phyloP scores from a whole-genome alignment of 2,888 invertebrate genomes.

The Helobdella robusta region DNA sequence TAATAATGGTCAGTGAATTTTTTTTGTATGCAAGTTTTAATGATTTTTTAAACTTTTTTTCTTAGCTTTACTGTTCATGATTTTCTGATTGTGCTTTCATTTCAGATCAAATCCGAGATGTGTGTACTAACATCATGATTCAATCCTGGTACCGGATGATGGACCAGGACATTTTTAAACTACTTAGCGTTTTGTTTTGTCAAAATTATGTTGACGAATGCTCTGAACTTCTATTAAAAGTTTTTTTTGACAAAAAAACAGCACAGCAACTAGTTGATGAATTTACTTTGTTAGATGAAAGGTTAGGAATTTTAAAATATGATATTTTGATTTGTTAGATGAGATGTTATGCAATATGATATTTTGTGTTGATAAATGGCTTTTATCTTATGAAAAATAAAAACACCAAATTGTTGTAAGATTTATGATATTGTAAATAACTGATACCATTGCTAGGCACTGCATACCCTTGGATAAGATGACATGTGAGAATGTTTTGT shows the following conservation, averaged over 20 bases:
- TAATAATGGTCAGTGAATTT: conserved; percentile 49
- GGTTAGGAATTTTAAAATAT: conserved; percentile 36
- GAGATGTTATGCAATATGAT: neutral
- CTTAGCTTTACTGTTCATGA: neutral
- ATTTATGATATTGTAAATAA: too few relatives aligned
- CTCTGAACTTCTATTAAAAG: conserved; percentile 53
- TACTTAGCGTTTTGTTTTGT: conserved; percentile 67
- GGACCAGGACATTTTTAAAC: conserved; percentile 61
- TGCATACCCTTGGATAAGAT: conserved; percentile 42
- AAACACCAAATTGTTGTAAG: too few relatives aligned
- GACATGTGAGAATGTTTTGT: conserved; percentile 52
- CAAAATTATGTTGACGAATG: conserved; percentile 58
- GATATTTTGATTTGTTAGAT: neutral
- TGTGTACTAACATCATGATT: conserved; percentile 50
- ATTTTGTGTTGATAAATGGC: neutral
- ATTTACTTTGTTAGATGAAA: conserved; percentile 44
- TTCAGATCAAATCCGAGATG: conserved; percentile 45
- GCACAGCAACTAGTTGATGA: conserved; percentile 40
- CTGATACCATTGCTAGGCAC: conserved; percentile 38
- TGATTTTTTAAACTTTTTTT: neutral
- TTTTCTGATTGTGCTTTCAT: neutral
- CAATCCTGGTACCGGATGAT: conserved; percentile 68
- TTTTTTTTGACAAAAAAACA: conserved; percentile 55
- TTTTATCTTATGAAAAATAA: too few relatives aligned
- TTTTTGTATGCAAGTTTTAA: neutral